Conservation (phyloP, 2,888 invertebrate species). For the Hybos culiciformis region DNA sequence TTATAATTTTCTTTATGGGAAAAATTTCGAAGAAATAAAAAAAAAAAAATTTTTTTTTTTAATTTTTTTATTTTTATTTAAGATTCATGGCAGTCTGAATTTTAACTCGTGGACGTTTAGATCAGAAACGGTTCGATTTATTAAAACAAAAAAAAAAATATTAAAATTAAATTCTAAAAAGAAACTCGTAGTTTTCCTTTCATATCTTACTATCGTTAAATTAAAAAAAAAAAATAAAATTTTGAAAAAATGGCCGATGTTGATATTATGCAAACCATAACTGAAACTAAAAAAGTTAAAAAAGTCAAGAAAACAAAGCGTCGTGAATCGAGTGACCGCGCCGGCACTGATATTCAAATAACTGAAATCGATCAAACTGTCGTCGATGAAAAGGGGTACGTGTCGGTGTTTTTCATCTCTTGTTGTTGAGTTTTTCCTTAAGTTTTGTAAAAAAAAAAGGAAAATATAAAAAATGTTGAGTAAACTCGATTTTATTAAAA, state of each 20-base stretch:
- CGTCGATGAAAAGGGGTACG: conserved; percentile 67
- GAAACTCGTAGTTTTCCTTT: neutral
- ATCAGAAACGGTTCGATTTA: conserved; percentile 14
- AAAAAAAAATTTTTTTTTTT: too few species aligned
- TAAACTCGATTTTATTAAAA: too few species aligned
- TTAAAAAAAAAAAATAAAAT: neutral
- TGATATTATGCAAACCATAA: conserved; percentile 71
- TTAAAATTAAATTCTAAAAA: neutral
- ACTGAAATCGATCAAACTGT: conserved; percentile 61
- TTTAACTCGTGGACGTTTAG: conserved; percentile 31
- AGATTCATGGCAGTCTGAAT: conserved; percentile 27
- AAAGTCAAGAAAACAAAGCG: conserved; percentile 83
- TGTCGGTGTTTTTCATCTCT: conserved; percentile 48
- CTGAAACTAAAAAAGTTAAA: conserved; percentile 73
- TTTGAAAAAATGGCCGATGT: conserved; percentile 68
- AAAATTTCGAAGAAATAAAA: too few species aligned
- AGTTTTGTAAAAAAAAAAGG: too few species aligned
- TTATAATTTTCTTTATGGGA: too few species aligned
- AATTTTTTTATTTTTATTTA: conserved; percentile 21
- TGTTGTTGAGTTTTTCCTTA: too few species aligned
- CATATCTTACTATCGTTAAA: neutral
- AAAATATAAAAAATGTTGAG: too few species aligned
- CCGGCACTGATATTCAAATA: conserved; percentile 65
- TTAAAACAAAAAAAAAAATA: conserved; percentile 2
- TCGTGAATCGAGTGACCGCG: conserved; percentile 61